Conservation (phyloP, 2,888 invertebrate species). For the Philonicus albiceps region DNA sequence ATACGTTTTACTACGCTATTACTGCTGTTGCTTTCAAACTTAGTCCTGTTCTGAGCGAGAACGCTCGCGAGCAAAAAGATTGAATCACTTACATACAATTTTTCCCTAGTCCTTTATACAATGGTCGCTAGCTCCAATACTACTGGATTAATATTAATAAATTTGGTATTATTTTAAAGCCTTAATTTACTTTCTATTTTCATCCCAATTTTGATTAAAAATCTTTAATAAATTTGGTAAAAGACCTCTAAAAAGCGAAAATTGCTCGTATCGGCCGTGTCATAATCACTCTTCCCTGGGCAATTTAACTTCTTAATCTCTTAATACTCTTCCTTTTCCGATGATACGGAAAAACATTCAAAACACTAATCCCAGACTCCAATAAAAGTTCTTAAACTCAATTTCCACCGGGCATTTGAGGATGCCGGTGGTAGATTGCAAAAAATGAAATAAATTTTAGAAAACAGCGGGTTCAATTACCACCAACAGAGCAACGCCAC, state of each 20-base stretch:
- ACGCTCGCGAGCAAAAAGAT: too few species aligned
- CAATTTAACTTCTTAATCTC: not conserved
- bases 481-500: not conserved
- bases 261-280: not conserved
- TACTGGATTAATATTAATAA: too few species aligned
- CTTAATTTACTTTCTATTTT: too few species aligned
- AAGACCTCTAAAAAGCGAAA: not conserved
- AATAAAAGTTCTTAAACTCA: not conserved
- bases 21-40: too few species aligned
- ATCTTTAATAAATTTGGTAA: too few species aligned
- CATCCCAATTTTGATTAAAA: too few species aligned
- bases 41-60: too few species aligned
- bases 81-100: too few species aligned
- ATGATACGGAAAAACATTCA: not conserved
- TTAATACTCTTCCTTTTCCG: not conserved
- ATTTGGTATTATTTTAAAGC: too few species aligned
- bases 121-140: too few species aligned
- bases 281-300: not conserved
- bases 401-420: not conserved
- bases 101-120: too few species aligned
- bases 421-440: not conserved
- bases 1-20: too few species aligned
- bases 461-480: not conserved
- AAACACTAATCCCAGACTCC: not conserved
- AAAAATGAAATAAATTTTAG: not conserved